Evolutionary conservation across 2,888 invertebrate genomes (phyloP), one percentile per base, ranked within the genome.

Genomic region (Erebia epiphron): DNA sequence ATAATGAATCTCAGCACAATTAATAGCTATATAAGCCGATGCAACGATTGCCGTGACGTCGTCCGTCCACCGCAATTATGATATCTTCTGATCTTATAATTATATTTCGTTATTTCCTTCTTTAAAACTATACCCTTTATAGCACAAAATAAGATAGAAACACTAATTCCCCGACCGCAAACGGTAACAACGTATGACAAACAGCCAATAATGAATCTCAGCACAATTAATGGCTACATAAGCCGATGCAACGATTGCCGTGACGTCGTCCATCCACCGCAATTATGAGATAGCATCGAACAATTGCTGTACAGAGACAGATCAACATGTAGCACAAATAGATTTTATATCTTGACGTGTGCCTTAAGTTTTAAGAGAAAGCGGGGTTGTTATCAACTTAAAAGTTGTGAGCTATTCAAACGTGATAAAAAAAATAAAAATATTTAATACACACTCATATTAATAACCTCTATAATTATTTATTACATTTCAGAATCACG

Each of bases 281-380:
- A 82, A 86, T 86, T 85, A 86, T 78, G 73, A 74, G 88, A 88
- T 87, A 85, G 73, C 79, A 87, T 89, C 88, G 73, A 67, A 68
- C 69, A 70, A 74, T 70, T 62, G 72, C 70, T 76, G 78, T 77
- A 76, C 66, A 78, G 81, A 79, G 83, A 83, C 85, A 82, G 83
- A 87, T 88, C 86, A 84, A 87, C 88, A 85, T 82, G 61, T 83
- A 81, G 82, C 83, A 80, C 83, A 86, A 88, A 88, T 88, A 88
- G 88, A 87, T 88, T 87, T 86, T 86, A 69, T 73, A 73, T 73
- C 71, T 69, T 69, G 57, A 18, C 73, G 76, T 75, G 58, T 80
- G 83, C 81, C 75, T 2, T 72, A 81, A 81, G 77, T 43, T 18
- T 64, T n/a, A 49, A 63, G 60, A 54, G 41, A 1, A 14, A 54